Evolutionary conservation across 2,113 vertebrate genomes (phyloP), one percentile per base, ranked within the genome.

Genomic region (Chionodraco myersi): DNA sequence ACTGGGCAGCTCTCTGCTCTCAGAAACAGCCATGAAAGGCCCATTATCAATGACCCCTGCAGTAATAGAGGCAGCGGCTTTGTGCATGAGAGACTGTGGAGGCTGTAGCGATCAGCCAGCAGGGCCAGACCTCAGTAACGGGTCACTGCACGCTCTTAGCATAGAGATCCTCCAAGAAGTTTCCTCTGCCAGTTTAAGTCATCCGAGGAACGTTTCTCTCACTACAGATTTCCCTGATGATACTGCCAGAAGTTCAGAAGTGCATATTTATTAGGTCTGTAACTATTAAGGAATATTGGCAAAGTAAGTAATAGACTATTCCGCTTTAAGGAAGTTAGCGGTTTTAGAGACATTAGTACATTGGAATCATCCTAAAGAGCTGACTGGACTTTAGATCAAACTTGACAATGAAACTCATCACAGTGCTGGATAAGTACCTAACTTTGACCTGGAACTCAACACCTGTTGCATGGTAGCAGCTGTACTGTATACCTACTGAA

Each of bases 141-240:
- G 93, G 93, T 94, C 92, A 91, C 61, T 82, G 88, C 76, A 79
- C 87, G 72, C 84, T 86, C 87, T 87, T 59, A 88, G 80, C 80
- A 72, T 72, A 92, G 79, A 73, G 69, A 80, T 89, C 81, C 82
- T 88, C 75, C 21, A 68, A 74, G 72, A 45, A 34, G 75, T 79
- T 79, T 79, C 68, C 57, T 77, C 64, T 72, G 54, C 81, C 16
- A 65, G 54, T 80, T 78, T 70, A 76, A 49, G 26, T 71, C 68
- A 77, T 65, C 64, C 18, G 16, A 65, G 65, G 65, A 75, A 36
- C 49, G 16, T 61, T 79, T 80, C 76, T 51, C 71, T 80, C 41
- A 30, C 65, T 58, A 26, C 54, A 65, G 30, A 77, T 69, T 82
- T 59, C 54, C 66, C 57, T 79, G 74, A 75, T 82, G 69, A 77